These are phyloP conservation scores for Xylocopa sonorina DNA, from an alignment of 1,140 invertebrate species.

Conservation along the genomic window DNA sequence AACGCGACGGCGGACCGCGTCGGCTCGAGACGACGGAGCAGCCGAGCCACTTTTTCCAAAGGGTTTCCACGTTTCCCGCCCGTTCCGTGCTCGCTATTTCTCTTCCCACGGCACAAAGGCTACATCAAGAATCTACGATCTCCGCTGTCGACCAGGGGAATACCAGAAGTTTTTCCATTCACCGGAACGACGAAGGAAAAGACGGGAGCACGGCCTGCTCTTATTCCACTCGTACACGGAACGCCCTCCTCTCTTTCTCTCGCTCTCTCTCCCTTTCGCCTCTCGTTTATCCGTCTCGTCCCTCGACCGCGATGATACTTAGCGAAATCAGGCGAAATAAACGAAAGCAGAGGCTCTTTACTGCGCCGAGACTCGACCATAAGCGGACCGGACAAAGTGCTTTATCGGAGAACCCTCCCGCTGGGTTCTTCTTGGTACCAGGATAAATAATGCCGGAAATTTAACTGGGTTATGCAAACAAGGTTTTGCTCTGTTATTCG, in stretches of 20 bases:
- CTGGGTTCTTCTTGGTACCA: no score
- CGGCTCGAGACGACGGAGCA: not conserved
- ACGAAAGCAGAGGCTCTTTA: not conserved
- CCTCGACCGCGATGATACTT: not conserved
- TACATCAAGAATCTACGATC: conserved; percentile 63
- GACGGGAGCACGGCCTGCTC: conserved; percentile 26
- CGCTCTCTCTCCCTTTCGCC: not conserved
- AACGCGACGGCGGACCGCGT: conserved; percentile 38
- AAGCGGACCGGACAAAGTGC: no score
- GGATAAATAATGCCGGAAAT: no score
- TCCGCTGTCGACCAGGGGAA: conserved; percentile 58
- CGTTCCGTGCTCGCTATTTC: conserved; percentile 34
- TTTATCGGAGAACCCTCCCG: no score
- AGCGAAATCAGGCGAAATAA: not conserved
- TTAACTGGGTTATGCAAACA: no score
- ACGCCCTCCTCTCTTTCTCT: not conserved
- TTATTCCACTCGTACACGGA: conserved; percentile 28
- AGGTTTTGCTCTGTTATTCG: no score
- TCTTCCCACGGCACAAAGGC: conserved; percentile 52
- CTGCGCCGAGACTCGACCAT: no score
- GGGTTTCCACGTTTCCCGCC: conserved; percentile 35
- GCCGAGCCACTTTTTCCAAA: conserved; percentile 54
- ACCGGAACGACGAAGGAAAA: conserved; percentile 53
- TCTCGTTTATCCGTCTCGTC: not conserved
- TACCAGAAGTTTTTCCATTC: conserved; percentile 70